A percentile compares a stretch with the other conserved stretches of the same genome.
Conservation (phyloP, 1,140 invertebrate species). For the Oryctes rhinoceros region DNA sequence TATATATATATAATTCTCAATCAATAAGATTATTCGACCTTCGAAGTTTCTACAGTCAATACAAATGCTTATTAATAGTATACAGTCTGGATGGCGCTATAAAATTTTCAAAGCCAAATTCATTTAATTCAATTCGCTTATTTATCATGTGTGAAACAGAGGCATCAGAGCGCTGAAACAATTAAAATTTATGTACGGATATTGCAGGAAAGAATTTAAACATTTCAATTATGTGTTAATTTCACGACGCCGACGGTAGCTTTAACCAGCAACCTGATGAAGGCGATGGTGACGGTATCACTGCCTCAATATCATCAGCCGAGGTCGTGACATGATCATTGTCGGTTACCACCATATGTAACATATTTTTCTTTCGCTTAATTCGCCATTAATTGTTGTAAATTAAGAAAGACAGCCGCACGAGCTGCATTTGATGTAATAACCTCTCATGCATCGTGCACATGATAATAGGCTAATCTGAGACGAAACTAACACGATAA, state of each 20-base stretch:
- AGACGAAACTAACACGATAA: neutral
- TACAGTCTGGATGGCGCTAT: neutral
- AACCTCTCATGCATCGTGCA: conserved; percentile 9
- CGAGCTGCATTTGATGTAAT: conserved; percentile 28
- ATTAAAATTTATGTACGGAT: conserved; percentile 9
- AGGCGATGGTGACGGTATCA: conserved; percentile 19
- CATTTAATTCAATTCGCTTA: neutral
- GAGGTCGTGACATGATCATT: conserved; percentile 13
- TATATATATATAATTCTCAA: no score
- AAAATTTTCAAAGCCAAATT: conserved; percentile 1
- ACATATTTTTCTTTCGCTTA: conserved; percentile 23
- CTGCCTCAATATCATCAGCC: conserved; percentile 22
- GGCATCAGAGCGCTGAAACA: neutral
- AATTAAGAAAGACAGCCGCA: conserved; percentile 31
- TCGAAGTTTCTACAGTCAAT: no score
- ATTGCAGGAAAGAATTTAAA: neutral
- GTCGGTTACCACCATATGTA: conserved; percentile 29
- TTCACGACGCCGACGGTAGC: neutral
- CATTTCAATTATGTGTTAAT: conserved; percentile 5
- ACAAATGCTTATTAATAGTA: no score
- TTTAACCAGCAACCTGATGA: neutral
- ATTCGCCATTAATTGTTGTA: conserved; percentile 26
- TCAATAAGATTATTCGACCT: no score
- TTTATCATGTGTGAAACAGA: neutral
- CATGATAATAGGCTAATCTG: conserved; percentile 12